These are phyloP conservation scores for Himalopsyche japonica DNA, from an alignment of 2,888 invertebrate species.

Conservation along the genomic window DNA sequence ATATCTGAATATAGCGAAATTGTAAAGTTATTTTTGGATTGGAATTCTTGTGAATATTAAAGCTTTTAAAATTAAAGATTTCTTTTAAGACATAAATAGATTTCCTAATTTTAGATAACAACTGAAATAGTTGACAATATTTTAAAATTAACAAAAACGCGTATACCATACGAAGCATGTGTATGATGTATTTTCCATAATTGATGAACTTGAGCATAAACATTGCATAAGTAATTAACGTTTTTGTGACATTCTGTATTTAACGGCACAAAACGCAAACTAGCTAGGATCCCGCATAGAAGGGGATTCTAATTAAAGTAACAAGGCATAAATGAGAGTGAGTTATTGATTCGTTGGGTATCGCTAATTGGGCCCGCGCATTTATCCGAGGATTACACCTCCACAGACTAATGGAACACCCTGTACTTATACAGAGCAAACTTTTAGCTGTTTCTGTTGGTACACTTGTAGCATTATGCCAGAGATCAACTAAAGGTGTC, in stretches of 20 bases:
- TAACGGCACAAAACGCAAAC: slow-evolving; percentile 4
- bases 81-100: too few relatives aligned
- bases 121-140: too few relatives aligned
- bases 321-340: slow-evolving; percentile 41
- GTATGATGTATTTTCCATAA: too few relatives aligned
- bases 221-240: not conserved
- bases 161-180: too few relatives aligned
- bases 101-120: too few relatives aligned
- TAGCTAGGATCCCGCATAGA: slow-evolving; percentile 14
- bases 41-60: too few relatives aligned
- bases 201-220: too few relatives aligned
- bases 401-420: slow-evolving; percentile 32
- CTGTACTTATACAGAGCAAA: slow-evolving; percentile 11
- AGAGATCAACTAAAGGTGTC: not conserved
- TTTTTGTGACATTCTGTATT: not conserved
- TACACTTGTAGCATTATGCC: not conserved
- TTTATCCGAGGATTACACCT: slow-evolving; percentile 39
- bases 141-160: too few relatives aligned
- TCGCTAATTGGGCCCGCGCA: slow-evolving; percentile 41
- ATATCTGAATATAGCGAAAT: too few relatives aligned
- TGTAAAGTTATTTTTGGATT: too few relatives aligned
- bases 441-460: not conserved
- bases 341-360: slow-evolving; percentile 41
- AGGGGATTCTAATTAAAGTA: slow-evolving; percentile 37
- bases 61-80: too few relatives aligned